Evolutionary conservation across 2,888 invertebrate genomes (phyloP).

Genomic region (Peribatodes rhomboidaria): DNA sequence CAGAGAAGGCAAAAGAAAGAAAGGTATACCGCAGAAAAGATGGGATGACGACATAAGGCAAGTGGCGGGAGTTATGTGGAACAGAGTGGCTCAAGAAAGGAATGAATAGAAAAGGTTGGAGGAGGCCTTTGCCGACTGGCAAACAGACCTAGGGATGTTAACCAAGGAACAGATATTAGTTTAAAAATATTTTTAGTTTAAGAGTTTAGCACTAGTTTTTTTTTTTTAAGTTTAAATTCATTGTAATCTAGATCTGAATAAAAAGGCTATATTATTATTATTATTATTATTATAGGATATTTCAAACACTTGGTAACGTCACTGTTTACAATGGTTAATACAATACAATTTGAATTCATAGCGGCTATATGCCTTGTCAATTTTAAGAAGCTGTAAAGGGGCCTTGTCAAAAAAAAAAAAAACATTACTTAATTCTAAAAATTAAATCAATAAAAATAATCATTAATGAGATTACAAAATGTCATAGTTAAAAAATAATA

Average conservation of each 20-base stretch:
- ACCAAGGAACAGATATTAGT: background rate
- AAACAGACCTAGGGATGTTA: background rate
- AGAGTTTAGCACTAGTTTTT: too few relatives aligned
- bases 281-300: background rate
- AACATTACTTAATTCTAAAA: too few relatives aligned
- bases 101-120: background rate
- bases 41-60: background rate
- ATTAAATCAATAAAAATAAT: too few relatives aligned
- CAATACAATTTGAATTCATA: too few relatives aligned
- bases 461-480: too few relatives aligned
- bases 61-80: background rate
- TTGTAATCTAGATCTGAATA: background rate
- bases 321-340: too few relatives aligned
- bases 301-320: too few relatives aligned
- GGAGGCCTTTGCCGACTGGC: constrained; percentile 4
- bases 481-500: too few relatives aligned
- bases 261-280: background rate
- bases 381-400: too few relatives aligned
- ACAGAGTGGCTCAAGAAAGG: background rate
- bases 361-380: too few relatives aligned
- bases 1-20: constrained; percentile 32
- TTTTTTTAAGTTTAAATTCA: background rate
- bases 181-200: too few relatives aligned
- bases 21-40: constrained; percentile 26
- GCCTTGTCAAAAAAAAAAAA: too few relatives aligned